These are phyloP conservation scores for Xestia xanthographa DNA, from an alignment of 2,888 invertebrate species.

Conservation along the genomic window DNA sequence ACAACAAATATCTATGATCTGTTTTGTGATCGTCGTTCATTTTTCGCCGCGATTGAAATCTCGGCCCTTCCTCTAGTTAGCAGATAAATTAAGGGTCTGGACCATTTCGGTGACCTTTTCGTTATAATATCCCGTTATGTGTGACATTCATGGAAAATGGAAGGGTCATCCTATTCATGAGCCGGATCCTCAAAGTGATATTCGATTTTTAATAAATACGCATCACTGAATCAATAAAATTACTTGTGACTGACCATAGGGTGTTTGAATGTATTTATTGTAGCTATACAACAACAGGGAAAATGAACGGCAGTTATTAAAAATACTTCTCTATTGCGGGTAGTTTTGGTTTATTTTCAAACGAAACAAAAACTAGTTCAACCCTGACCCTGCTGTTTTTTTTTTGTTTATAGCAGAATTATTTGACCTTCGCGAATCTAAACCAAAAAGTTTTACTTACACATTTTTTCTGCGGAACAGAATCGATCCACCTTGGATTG, in stretches of 20 bases:
- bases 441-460: neutral
- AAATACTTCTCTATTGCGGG: neutral
- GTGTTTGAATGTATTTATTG: conserved; percentile 9
- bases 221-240: conserved; percentile 19
- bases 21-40: neutral
- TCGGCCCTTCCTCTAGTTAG: conserved; percentile 27
- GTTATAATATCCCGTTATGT: conserved; percentile 46
- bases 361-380: neutral
- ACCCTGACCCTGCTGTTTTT: no score
- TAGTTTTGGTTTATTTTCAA: neutral
- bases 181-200: conserved; percentile 31
- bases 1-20: conserved; percentile 7
- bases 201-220: conserved; percentile 36
- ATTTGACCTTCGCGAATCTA: neutral
- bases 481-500: conserved; percentile 3
- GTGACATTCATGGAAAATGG: conserved; percentile 44
- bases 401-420: neutral
- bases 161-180: conserved; percentile 38
- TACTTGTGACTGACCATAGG: neutral
- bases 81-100: conserved; percentile 48
- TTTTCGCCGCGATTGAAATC: conserved; percentile 47
- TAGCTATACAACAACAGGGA: no score
- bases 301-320: neutral
- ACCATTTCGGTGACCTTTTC: conserved; percentile 49
- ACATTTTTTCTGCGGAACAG: conserved; percentile 2